Evolutionary conservation across 1,140 invertebrate species (phyloP).

Genomic region (Drosophila rufa): DNA sequence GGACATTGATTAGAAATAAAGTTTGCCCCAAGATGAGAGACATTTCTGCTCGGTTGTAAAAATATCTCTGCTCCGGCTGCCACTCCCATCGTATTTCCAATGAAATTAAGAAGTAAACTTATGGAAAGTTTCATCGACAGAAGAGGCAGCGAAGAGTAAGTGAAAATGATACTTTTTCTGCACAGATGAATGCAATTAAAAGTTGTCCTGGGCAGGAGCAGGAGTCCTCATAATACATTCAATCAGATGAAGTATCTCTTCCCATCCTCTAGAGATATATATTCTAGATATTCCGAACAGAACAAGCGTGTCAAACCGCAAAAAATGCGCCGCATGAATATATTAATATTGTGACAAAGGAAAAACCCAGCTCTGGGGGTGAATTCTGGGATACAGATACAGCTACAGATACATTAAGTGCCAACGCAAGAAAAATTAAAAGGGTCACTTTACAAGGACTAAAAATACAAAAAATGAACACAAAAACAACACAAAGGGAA

Average conservation of each 20-base stretch:
- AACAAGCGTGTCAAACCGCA: slow-evolving; percentile 84
- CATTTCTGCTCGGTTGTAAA: not conserved
- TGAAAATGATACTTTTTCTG: slow-evolving; percentile 29
- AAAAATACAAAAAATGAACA: slow-evolving; percentile 55
- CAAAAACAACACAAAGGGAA: slow-evolving; percentile 64
- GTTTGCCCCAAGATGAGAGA: not conserved
- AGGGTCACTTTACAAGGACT: slow-evolving; percentile 84
- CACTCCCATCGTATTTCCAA: slow-evolving; percentile 13
- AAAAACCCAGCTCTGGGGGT: slow-evolving; percentile 30
- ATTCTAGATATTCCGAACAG: slow-evolving; percentile 62
- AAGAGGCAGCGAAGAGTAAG: slow-evolving; percentile 7
- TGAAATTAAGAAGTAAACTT: slow-evolving; percentile 49
- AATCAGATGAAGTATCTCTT: slow-evolving; percentile 6
- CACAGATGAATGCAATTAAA: slow-evolving; percentile 64
- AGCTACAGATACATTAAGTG: slow-evolving; percentile 63
- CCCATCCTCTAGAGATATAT: slow-evolving; percentile 12
- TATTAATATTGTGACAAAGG: slow-evolving; percentile 68
- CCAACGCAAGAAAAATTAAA: slow-evolving; percentile 80
- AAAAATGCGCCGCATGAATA: slow-evolving; percentile 79
- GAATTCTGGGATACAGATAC: slow-evolving; percentile 27
- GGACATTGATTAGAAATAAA: slow-evolving; percentile 47
- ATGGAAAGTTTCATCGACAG: slow-evolving; percentile 1
- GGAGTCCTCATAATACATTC: slow-evolving; percentile 14
- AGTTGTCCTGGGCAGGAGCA: slow-evolving; percentile 9
- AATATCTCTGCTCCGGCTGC: not conserved